Evolutionary conservation across 2,113 vertebrate genomes (phyloP), one percentile per base, ranked within the genome.

Genomic region (Cryptotis parvus): DNA sequence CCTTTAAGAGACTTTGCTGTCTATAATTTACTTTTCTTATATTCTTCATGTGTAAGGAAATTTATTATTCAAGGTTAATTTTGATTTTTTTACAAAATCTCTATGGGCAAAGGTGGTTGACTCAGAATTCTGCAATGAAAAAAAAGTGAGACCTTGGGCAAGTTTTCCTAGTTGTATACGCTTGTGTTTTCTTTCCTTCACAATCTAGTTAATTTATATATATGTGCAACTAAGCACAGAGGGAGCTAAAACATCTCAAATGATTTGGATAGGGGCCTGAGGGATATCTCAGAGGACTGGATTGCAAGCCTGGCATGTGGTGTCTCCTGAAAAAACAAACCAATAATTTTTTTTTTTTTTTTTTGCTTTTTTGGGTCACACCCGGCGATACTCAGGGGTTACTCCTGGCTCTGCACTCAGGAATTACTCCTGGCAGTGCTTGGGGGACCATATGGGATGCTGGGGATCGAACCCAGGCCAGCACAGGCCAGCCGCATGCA

Each of bases 111-210:
- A 52, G 39, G 31, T 24, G 9, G 16, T 58, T 84, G 70, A 88
- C 41, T 16, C 39, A 33, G 37, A 80, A 76, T 26, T 35, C 63
- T 69, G 6, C 20, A 63, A 12, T 49, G 31, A 84, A 84, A n/a
- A n/a, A n/a, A n/a, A n/a, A n/a, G n/a, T n/a, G 55, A 89, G 69
- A 84, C 22, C 24, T 61, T 85, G 22, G 14, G 0, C 24, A 75
- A n/a, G 15, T 90, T 78, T 43, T n/a, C 35, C n/a, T n/a, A 22
- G 37, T 94, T 81, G 29, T 77, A 39, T 70, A 73, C 92, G 39
- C 18, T 84, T 84, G 10, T 9, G 1, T 83, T 79, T 93, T 93
- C 39, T 70, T 39, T 91, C n/a, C 16, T 41, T 14, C 55, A 72
- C 74, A 45, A 84, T 24, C 66, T 35, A 24, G 61, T 7, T 52